Percentiles rank a stretch among this genome's conserved stretches.
Evolutionary conservation across 1,140 invertebrate genomes (phyloP).

Genomic region (Nasonia giraulti): DNA sequence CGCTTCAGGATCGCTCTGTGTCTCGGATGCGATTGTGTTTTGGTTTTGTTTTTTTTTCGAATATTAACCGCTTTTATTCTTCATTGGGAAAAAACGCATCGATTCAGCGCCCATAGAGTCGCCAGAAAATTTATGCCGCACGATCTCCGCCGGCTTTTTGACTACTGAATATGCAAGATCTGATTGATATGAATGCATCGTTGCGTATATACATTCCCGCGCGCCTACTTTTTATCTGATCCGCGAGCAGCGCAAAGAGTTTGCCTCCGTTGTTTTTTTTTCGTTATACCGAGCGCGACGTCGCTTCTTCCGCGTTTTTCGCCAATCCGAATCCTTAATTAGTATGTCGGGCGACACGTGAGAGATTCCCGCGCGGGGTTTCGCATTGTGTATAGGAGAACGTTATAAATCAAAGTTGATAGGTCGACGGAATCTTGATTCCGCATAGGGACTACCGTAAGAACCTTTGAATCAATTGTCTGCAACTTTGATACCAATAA

Average conservation of each 20-base stretch:
- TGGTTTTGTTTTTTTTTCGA: too few relatives aligned
- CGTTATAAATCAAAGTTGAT: constrained; percentile 6
- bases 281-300: constrained; percentile 36
- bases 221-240: constrained; percentile 66
- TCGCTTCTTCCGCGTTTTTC: constrained; percentile 47
- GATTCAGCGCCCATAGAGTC: constrained; percentile 65
- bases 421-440: neutral
- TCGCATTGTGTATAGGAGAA: neutral
- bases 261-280: constrained; percentile 60
- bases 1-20: too few relatives aligned
- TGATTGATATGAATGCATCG: constrained; percentile 74
- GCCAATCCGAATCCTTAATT: constrained; percentile 30
- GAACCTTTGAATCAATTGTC: neutral
- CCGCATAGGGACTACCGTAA: too few relatives aligned
- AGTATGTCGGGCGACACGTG: neutral
- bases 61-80: too few relatives aligned
- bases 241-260: constrained; percentile 52
- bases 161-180: constrained; percentile 70
- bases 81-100: too few relatives aligned
- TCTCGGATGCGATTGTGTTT: too few relatives aligned
- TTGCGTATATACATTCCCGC: constrained; percentile 63
- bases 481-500: neutral
- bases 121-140: constrained; percentile 67
- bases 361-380: constrained; percentile 14
- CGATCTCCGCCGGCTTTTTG: constrained; percentile 39